Base-by-base conservation (phyloP, 2,797 vertebrate genomes). In the Semotilus atromaculatus region DNA sequence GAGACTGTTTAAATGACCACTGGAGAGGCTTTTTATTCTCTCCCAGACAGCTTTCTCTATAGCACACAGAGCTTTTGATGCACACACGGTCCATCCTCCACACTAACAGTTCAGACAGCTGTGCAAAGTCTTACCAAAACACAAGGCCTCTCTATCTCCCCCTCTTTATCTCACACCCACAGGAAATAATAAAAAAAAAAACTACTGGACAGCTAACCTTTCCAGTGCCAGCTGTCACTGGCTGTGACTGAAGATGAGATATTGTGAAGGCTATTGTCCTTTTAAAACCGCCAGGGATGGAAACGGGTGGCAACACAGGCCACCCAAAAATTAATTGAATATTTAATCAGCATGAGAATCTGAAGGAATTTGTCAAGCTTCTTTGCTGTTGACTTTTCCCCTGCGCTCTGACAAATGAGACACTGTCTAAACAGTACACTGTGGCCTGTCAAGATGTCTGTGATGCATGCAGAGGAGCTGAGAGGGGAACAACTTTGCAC, bases 1-100 rank as follows among this genome's bases (percentile, higher is more conserved):
- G 78, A 86, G 73, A 68, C 82, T 86, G 86, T 83, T 81, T 86
- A 88, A 83, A 87, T 85, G 82, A 85, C 83, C 84, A 72, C 81
- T 83, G 85, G 74, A 74, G 79, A 81, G 79, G 77, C 51, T 55
- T 73, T 89, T 88, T 86, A 85, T 82, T 84, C 84, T 79, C 68
- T 83, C 62, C 48, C 67, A 66, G 81, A 80, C 64, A 85, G 76
- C 78, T 83, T 85, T 85, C 80, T 86, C 71, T 80, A 67, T 71
- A 60, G 75, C 51, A 77, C 66, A 66, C 77, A 85, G 78, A 84
- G 78, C 82, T 82, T 88, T 86, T 87, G 85, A 90, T 80, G 83
- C 84, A 62, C 73, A 86, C 71, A 79, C 78, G 9, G 62, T 76
- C 45, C 45, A 60, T 82, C 77, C 83, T 73, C 19, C 73, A 68